Evolutionary conservation across 1,140 invertebrate genomes (phyloP).

Genomic region (Mya arenaria): DNA sequence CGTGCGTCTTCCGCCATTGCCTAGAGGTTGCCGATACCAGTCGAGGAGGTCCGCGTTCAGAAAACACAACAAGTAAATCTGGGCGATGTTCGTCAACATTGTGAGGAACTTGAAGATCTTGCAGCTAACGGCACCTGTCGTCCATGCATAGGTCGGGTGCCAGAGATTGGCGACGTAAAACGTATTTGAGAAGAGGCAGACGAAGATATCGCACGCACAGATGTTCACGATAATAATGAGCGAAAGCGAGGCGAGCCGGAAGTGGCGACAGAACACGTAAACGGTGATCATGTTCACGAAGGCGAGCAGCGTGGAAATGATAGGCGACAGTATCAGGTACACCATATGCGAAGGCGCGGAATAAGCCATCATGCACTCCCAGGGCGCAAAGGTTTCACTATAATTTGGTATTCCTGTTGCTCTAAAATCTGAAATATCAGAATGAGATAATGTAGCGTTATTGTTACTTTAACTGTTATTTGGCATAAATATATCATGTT

Average conservation of each 20-base stretch:
- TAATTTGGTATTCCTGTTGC: too few species aligned
- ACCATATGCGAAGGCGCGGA: slow-evolving; percentile 6
- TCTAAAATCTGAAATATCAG: too few species aligned
- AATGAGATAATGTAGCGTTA: too few species aligned
- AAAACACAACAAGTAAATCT: slow-evolving; percentile 33
- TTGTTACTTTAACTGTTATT: too few species aligned
- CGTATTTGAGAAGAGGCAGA: slow-evolving; percentile 34
- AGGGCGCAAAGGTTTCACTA: too few species aligned
- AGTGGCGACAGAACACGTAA: slow-evolving; percentile 3
- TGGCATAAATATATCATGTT: too few species aligned
- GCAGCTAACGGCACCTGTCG: slow-evolving; percentile 6
- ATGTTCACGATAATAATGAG: slow-evolving; percentile 34
- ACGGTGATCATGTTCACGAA: slow-evolving; percentile 12
- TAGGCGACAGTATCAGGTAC: slow-evolving; percentile 36
- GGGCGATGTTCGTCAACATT: slow-evolving; percentile 32
- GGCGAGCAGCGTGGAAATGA: slow-evolving; percentile 24
- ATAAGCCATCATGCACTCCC: background rate
- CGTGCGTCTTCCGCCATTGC: slow-evolving; percentile 41
- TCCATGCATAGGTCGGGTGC: slow-evolving; percentile 27
- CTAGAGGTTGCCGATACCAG: background rate
- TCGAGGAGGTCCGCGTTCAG: slow-evolving; percentile 20
- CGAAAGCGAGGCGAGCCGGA: slow-evolving; percentile 4
- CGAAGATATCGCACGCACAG: slow-evolving; percentile 42
- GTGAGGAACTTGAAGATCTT: slow-evolving; percentile 44
- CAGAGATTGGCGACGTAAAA: slow-evolving; percentile 28